Conservation (phyloP, 2,797 vertebrate genomes). For the Leptatherina wallacei region DNA sequence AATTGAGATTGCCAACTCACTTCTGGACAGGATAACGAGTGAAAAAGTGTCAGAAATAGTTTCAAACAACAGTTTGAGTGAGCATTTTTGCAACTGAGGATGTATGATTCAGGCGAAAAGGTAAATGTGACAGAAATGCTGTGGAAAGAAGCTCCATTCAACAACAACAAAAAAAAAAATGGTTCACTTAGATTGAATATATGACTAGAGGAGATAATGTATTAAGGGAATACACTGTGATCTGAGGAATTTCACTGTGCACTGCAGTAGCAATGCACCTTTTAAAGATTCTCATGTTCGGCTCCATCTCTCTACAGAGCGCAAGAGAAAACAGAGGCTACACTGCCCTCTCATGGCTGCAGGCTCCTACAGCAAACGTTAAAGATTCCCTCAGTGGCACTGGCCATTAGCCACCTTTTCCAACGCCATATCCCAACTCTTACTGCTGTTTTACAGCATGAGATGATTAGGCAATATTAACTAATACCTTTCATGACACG, state of each 20-base stretch:
- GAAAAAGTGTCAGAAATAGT: constrained; percentile 1
- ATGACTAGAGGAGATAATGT: constrained; percentile 27
- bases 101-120: constrained; percentile 15
- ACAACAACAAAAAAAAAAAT: not conserved
- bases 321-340: constrained; percentile 45
- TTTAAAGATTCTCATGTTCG: constrained; percentile 62
- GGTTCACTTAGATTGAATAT: not conserved
- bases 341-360: constrained; percentile 74
- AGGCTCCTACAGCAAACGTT: constrained; percentile 46
- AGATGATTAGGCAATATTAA: constrained; percentile 64
- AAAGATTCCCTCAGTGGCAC: constrained; percentile 30
- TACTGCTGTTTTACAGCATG: constrained; percentile 59
- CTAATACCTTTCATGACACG: constrained; percentile 63
- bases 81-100: constrained; percentile 32
- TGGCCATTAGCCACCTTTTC: constrained; percentile 50
- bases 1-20: constrained; percentile 12
- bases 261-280: constrained; percentile 71
- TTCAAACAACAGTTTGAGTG: constrained; percentile 33
- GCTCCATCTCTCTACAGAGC: constrained; percentile 54
- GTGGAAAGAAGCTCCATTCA: constrained; percentile 21
- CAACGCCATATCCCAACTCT: constrained; percentile 62
- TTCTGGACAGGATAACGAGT: constrained; percentile 11
- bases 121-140: constrained; percentile 18
- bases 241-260: constrained; percentile 64
- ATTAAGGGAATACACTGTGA: constrained; percentile 48